Evolutionary conservation across 1,140 invertebrate genomes (phyloP).

Genomic region (Lepidostoma basale): DNA sequence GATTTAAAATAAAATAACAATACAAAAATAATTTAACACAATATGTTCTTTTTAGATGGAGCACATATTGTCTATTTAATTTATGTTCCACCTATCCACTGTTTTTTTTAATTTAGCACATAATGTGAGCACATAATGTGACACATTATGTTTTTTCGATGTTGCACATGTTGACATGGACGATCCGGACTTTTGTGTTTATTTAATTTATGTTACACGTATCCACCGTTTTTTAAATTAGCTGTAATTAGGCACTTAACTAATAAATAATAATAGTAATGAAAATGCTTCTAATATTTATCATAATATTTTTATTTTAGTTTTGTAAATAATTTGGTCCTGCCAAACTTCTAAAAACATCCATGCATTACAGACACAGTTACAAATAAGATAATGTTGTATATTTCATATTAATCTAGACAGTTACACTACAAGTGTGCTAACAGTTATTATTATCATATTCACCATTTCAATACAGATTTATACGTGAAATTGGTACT

Average conservation of each 20-base stretch:
- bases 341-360: constrained; percentile 22
- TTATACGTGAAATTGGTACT: not conserved
- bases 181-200: not conserved
- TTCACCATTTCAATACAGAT: not conserved
- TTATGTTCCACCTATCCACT: too few species aligned
- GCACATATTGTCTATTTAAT: too few species aligned
- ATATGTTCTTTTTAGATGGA: too few species aligned
- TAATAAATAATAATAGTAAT: not conserved
- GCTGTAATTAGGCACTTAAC: not conserved
- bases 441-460: not conserved
- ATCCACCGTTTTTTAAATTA: not conserved
- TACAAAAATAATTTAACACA: too few species aligned
- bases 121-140: too few species aligned
- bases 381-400: not conserved
- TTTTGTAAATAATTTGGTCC: constrained; percentile 20
- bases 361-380: not conserved
- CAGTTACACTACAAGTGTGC: too few species aligned
- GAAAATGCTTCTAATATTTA: not conserved
- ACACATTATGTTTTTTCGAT: not conserved
- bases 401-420: not conserved
- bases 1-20: too few species aligned
- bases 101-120: too few species aligned
- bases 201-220: not conserved
- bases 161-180: not conserved
- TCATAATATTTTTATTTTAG: constrained; percentile 5